Percentiles rank a stretch among this genome's conserved stretches.
Conservation (phyloP, 1,140 invertebrate species). For the Drosophila orosa region DNA sequence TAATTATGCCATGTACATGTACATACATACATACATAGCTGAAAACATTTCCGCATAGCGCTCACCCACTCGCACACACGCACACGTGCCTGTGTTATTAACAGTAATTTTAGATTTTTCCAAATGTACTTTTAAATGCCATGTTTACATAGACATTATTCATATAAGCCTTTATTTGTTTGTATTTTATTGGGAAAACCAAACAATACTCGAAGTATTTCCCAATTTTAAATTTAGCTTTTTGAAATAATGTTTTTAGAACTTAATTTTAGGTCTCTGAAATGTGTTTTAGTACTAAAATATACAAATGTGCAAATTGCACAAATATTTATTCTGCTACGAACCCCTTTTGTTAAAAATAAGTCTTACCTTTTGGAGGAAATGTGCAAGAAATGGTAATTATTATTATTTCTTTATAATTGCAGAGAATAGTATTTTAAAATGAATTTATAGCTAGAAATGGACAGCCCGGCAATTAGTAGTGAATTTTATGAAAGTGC, state of each 20-base stretch:
- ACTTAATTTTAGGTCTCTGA: neutral
- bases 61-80: slow-evolving; percentile 4
- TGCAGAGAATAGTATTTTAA: neutral
- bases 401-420: neutral
- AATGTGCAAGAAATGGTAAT: neutral
- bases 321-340: neutral
- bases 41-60: slow-evolving; percentile 57
- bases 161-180: neutral
- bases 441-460: neutral
- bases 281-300: neutral
- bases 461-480: neutral
- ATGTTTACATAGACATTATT: slow-evolving; percentile 16
- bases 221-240: neutral
- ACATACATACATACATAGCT: slow-evolving; percentile 15
- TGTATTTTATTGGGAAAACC: neutral
- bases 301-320: neutral
- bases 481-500: neutral
- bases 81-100: slow-evolving; percentile 28
- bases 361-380: neutral
- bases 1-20: slow-evolving; percentile 46
- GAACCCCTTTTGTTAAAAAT: neutral
- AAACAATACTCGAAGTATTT: neutral
- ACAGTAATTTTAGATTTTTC: slow-evolving; percentile 39
- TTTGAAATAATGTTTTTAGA: neutral
- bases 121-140: slow-evolving; percentile 25